Percentiles rank a stretch among this genome's conserved stretches.
These are phyloP conservation scores for Zaprionus lachaisei DNA, from an alignment of 1,140 invertebrate genomes.

Conservation along the genomic window DNA sequence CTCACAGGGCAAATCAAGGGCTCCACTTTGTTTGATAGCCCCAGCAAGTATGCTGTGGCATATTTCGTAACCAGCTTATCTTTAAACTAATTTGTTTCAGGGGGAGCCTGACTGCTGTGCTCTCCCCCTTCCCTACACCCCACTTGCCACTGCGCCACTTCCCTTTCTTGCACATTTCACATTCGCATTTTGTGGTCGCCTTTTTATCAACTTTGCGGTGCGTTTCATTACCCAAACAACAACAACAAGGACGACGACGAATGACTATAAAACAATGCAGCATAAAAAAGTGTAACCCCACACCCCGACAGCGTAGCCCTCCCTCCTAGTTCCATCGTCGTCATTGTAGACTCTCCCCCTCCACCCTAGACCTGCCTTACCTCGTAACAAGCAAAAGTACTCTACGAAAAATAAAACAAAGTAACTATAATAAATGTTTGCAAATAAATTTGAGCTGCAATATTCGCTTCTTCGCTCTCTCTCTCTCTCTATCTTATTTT, in stretches of 20 bases:
- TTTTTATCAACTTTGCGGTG: conserved; percentile 65
- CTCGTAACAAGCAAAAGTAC: conserved; percentile 64
- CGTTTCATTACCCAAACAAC: conserved; percentile 54
- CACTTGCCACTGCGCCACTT: not conserved
- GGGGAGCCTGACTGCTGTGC: not conserved
- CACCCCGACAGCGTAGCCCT: not conserved
- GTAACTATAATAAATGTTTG: conserved; percentile 82
- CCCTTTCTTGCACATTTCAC: conserved; percentile 20
- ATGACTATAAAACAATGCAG: conserved; percentile 79
- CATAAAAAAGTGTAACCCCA: conserved; percentile 61
- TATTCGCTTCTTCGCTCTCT: conserved; percentile 17
- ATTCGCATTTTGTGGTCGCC: conserved; percentile 38
- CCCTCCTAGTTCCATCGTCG: not conserved
- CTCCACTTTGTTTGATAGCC: conserved; percentile 60
- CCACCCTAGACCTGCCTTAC: not conserved
- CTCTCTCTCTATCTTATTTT: conserved; percentile 7
- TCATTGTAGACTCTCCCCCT: not conserved
- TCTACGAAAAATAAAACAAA: conserved; percentile 75
- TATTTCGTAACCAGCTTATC: conserved; percentile 79
- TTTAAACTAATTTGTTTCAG: conserved; percentile 77
- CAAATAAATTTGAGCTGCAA: conserved; percentile 77
- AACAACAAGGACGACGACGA: conserved; percentile 26
- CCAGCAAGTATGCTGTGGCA: conserved; percentile 65
- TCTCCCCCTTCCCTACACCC: not conserved
- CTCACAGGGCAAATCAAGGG: conserved; percentile 70